phyloP scores from a whole-genome alignment of 1,140 invertebrate species.

The Zaprionus davidi region DNA sequence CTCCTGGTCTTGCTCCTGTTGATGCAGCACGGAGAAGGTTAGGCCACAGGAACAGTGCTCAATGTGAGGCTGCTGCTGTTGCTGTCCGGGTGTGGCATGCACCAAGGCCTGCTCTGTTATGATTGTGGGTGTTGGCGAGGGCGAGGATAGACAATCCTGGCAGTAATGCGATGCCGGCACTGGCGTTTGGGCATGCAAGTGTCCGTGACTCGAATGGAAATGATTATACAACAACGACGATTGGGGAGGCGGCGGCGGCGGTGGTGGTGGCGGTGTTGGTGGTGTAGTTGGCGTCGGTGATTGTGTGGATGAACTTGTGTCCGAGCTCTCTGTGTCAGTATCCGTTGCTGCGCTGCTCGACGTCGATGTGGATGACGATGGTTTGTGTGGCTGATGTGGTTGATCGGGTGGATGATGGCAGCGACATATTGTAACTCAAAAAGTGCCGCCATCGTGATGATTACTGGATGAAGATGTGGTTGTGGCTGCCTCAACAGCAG shows the following conservation, averaged over 20 bases:
- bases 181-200: constrained; percentile 20
- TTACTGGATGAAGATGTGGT: constrained; percentile 60
- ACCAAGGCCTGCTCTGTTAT: constrained; percentile 77
- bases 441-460: constrained; percentile 81
- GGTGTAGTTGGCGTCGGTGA: constrained; percentile 59
- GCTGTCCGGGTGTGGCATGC: constrained; percentile 60
- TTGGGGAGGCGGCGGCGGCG: not conserved
- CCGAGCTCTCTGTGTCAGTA: constrained; percentile 57
- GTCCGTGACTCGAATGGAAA: constrained; percentile 28
- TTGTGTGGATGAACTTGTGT: constrained; percentile 54
- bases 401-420: constrained; percentile 82
- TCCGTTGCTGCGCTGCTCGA: constrained; percentile 55
- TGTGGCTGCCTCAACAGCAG: constrained; percentile 56
- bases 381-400: constrained; percentile 78
- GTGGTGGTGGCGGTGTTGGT: constrained; percentile 42
- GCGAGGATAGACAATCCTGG: constrained; percentile 72
- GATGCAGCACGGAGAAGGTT: constrained; percentile 63
- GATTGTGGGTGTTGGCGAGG: constrained; percentile 69
- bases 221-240: constrained; percentile 32
- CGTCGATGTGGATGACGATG: constrained; percentile 75
- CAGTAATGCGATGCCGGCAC: constrained; percentile 51
- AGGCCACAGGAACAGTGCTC: constrained; percentile 79
- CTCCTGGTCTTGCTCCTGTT: constrained; percentile 35
- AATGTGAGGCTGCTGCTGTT: constrained; percentile 54
- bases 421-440: constrained; percentile 84